Evolutionary conservation across 1,140 invertebrate genomes (phyloP), one percentile per base, ranked within the genome.

Genomic region (Apis mellifera): DNA sequence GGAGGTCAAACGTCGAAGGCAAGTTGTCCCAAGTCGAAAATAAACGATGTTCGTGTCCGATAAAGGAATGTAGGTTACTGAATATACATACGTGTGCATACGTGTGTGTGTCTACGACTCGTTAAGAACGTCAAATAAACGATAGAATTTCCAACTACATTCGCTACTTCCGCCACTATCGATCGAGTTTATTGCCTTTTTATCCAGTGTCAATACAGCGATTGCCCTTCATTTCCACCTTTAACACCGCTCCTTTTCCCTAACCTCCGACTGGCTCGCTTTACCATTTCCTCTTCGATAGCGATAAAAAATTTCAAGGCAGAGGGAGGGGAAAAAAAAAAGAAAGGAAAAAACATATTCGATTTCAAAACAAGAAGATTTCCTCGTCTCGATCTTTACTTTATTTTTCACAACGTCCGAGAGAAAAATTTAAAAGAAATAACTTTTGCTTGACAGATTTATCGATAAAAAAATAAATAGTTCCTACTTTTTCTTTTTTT

Each of bases 131-230:
- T 50, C 59, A 60, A 73, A 60, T 48, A 23, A 62, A 50, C 59
- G 42, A 26, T 32, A 55, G n/a, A 60, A 74, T 62, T 74, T 74
- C 72, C 72, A 42, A n/a, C 59, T 74, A 50, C 59, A 60, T 74
- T 74, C 57, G 0, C n/a, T 19, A 23, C 73, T 75, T 75, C 73
- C 59, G 42, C 9, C 13, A 5, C 9, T 64, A 64, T 64, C 62
- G 62, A 64, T 74, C 73, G 17, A 19, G 42, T 62, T 62, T 64
- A 75, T 57, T 62, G 48, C 26, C 52, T 75, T 62, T 75, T 75
- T 52, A 50, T n/a, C 12, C 26, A 23, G 13, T 11, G 42, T 23
- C 13, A 26, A 60, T 60, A 62, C 12, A 50, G 0, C n/a, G 73
- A 62, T 50, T 75, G 59, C 73, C 42, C 32, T 42, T 50, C 59